phyloP scores from a whole-genome alignment of 2,888 invertebrate species.

The Hydropsyche betteni region DNA sequence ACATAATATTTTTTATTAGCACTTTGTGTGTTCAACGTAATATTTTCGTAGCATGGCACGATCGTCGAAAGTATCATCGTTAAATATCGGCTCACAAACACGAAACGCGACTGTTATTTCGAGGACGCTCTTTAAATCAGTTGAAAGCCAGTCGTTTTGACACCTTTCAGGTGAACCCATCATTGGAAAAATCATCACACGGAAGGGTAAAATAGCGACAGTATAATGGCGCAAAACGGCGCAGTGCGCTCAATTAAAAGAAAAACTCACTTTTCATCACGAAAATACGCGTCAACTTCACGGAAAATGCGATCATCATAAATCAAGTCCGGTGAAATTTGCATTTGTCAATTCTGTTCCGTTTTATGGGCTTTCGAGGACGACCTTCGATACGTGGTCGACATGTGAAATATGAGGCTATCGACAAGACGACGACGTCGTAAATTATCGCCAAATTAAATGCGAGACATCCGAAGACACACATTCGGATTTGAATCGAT shows the following conservation, averaged over 20 bases:
- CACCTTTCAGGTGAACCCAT: conserved; percentile 18
- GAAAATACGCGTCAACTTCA: not conserved
- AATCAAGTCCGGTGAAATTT: not conserved
- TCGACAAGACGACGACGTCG: conserved; percentile 6
- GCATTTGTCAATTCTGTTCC: conserved; percentile 4
- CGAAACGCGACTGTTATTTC: conserved; percentile 22
- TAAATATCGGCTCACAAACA: conserved; percentile 34
- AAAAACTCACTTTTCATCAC: conserved; percentile 17
- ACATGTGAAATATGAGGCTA: conserved; percentile 10
- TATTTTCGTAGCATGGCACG: conserved; percentile 8
- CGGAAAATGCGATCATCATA: not conserved
- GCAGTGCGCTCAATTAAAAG: conserved; percentile 1
- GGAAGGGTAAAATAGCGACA: conserved; percentile 19
- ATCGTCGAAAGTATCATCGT: conserved; percentile 34
- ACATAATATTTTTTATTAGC: not conserved
- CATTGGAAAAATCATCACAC: conserved; percentile 1
- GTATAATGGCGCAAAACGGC: conserved; percentile 8
- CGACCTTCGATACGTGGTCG: conserved; percentile 9
- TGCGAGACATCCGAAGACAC: conserved; percentile 7
- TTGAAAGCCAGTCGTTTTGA: conserved; percentile 48
- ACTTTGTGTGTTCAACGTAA: conserved; percentile 3
- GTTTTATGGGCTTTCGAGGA: not conserved
- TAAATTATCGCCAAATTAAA: conserved; percentile 9
- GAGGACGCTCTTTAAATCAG: conserved; percentile 48
- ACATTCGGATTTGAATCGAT: not conserved